phyloP scores from a whole-genome alignment of 2,113 vertebrate genomes.

The Chloroceryle aenea region DNA sequence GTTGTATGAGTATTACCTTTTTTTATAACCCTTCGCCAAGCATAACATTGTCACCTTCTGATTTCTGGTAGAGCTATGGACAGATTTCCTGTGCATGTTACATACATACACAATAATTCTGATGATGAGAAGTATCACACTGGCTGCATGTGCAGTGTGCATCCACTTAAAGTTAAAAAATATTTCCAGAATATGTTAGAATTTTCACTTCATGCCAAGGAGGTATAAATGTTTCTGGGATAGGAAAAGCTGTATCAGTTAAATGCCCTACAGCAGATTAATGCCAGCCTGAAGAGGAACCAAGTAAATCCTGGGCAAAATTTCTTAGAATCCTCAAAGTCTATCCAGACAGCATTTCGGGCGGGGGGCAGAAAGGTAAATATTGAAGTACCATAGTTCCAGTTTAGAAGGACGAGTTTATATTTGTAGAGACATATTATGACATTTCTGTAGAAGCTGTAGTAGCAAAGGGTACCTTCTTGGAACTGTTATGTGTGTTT shows the following conservation, averaged over 20 bases:
- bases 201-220: background rate
- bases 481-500: background rate
- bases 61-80: background rate
- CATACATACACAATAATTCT: background rate
- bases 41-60: background rate
- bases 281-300: background rate
- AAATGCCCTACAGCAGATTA: background rate
- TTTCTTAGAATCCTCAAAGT: background rate
- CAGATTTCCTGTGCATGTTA: background rate
- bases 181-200: background rate
- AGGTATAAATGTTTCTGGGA: background rate
- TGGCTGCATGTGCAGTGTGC: accelerated
- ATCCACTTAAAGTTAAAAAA: background rate
- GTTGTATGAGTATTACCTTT: background rate
- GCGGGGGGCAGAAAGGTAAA: background rate
- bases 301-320: background rate
- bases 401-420: background rate
- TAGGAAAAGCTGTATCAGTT: background rate
- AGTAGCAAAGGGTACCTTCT: background rate
- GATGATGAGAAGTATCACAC: background rate
- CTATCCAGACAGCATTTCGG: background rate
- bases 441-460: background rate
- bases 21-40: background rate
- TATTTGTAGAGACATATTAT: background rate
- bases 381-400: background rate